Evolutionary conservation across 2,888 invertebrate species (phyloP).

Genomic region (Drosophila fulvimacula): DNA sequence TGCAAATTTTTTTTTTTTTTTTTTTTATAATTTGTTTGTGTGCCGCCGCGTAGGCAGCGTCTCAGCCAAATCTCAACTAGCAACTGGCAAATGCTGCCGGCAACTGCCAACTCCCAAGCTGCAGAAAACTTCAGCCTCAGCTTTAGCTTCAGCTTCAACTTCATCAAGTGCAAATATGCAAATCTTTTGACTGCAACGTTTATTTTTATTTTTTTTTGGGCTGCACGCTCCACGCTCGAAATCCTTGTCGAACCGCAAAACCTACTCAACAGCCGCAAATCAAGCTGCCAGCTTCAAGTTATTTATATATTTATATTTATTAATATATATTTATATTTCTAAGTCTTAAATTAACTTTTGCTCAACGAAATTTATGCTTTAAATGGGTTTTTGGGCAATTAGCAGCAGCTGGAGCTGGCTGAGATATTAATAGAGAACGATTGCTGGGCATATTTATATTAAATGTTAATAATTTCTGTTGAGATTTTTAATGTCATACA

Average conservation of each 20-base stretch:
- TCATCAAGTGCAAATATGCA: slow-evolving; percentile 78
- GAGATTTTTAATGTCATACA: neutral
- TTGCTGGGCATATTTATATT: neutral
- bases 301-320: neutral
- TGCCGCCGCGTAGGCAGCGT: slow-evolving; percentile 67
- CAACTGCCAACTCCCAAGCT: slow-evolving; percentile 30
- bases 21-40: slow-evolving; percentile 63
- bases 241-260: slow-evolving; percentile 36
- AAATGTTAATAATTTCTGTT: neutral
- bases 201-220: no score
- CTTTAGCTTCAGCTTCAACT: slow-evolving; percentile 49
- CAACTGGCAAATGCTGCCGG: slow-evolving; percentile 27
- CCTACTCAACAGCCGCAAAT: slow-evolving; percentile 47
- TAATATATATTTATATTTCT: slow-evolving; percentile 8
- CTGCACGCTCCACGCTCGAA: slow-evolving; percentile 6
- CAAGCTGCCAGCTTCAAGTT: slow-evolving; percentile 41
- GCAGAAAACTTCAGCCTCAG: slow-evolving; percentile 25
- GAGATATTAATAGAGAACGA: neutral
- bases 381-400: slow-evolving; percentile 1
- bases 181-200: slow-evolving; percentile 46
- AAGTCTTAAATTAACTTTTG: slow-evolving; percentile 15
- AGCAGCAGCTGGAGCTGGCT: neutral
- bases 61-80: slow-evolving; percentile 47
- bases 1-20: slow-evolving; percentile 70
- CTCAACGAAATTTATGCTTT: slow-evolving; percentile 20